These are phyloP conservation scores for Brevimyrus niger DNA, from an alignment of 2,113 vertebrate species.

Conservation along the genomic window DNA sequence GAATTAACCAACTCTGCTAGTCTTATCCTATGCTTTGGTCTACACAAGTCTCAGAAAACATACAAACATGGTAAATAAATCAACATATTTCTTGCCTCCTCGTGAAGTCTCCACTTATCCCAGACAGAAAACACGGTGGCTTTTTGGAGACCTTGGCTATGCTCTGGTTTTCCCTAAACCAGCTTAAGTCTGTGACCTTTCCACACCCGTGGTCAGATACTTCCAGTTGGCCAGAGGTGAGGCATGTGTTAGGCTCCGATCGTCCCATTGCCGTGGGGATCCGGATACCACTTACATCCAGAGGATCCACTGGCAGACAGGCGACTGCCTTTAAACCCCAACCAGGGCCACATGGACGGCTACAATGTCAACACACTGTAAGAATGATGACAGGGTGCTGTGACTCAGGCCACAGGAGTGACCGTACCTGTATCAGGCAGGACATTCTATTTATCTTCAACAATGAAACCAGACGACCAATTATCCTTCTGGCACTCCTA, in stretches of 20 bases:
- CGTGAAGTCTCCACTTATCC: not conserved
- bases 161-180: not conserved
- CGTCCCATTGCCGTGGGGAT: not conserved
- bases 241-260: not conserved
- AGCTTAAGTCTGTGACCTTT: not conserved
- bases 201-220: not conserved
- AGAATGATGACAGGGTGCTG: not conserved
- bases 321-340: not conserved
- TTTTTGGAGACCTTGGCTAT: not conserved
- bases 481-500: not conserved
- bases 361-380: not conserved
- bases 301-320: not conserved
- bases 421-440: conserved; percentile 12
- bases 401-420: not conserved
- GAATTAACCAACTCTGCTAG: too few species aligned
- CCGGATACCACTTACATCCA: not conserved
- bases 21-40: not conserved
- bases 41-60: not conserved
- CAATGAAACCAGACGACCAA: conserved; percentile 18
- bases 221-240: not conserved
- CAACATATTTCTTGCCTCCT: not conserved
- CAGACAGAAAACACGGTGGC: not conserved
- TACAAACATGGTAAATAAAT: not conserved
- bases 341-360: not conserved
- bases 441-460: conserved; percentile 2